Evolutionary conservation across 2,888 invertebrate species (phyloP).

Genomic region (Tachystola acroxantha): DNA sequence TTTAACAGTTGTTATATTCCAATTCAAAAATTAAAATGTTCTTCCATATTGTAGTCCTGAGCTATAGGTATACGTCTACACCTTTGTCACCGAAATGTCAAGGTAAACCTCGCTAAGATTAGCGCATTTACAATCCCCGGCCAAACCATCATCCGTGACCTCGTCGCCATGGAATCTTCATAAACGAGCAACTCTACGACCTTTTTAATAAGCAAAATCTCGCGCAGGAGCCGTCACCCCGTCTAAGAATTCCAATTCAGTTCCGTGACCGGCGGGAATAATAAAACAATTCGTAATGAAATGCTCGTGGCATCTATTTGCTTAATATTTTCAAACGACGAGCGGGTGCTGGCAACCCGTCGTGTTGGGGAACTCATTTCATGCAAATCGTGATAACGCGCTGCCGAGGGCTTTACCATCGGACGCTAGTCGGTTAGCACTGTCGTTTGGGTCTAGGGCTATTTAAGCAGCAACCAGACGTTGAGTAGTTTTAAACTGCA

Average conservation of each 20-base stretch:
- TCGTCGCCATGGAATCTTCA: conserved; percentile 28
- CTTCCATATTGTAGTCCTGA: too few species aligned
- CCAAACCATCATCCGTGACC: conserved; percentile 22
- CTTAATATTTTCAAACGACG: conserved; percentile 29
- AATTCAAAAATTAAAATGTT: too few species aligned
- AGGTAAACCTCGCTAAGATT: too few species aligned
- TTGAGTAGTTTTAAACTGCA: too few species aligned
- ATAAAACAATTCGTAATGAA: conserved; percentile 39
- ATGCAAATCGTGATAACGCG: conserved; percentile 51
- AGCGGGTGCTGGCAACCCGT: conserved; percentile 19
- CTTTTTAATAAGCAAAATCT: conserved; percentile 35
- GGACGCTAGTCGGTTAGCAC: conserved; percentile 28
- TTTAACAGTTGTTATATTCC: too few species aligned
- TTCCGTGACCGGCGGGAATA: conserved; percentile 26
- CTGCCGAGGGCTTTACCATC: conserved; percentile 16
- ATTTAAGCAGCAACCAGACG: conserved; percentile 22
- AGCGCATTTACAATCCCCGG: too few species aligned
- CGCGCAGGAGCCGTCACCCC: conserved; percentile 20
- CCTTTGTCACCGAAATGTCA: too few species aligned
- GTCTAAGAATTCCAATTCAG: conserved; percentile 27
- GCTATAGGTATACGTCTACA: too few species aligned
- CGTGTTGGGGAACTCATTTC: conserved; percentile 43
- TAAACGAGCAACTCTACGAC: conserved; percentile 27
- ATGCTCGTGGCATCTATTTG: conserved; percentile 32
- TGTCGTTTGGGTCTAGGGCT: conserved; percentile 37